These are phyloP conservation scores for Autographa pulchrina DNA, from an alignment of 2,888 invertebrate genomes.

Conservation along the genomic window DNA sequence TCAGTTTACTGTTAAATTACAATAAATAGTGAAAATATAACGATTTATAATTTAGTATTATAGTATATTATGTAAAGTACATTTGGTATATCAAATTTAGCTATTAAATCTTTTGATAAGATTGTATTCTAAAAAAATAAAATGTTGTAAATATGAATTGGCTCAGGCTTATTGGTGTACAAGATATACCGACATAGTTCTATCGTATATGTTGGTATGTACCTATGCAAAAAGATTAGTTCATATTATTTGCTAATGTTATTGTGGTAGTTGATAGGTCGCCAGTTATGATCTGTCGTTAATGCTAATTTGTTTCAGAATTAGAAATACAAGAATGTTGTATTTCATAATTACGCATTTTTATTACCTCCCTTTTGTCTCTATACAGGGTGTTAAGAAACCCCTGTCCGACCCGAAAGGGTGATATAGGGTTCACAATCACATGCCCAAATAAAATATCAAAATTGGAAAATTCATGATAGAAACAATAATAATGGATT, in stretches of 20 bases:
- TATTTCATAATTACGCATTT: slow-evolving; percentile 47
- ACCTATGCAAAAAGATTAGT: slow-evolving; percentile 14
- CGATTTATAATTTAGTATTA: slow-evolving; percentile 31
- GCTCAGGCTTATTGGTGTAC: slow-evolving; percentile 27
- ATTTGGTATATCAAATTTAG: slow-evolving; percentile 29
- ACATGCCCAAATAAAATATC: too few relatives aligned
- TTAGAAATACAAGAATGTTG: slow-evolving; percentile 47
- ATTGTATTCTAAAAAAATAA: slow-evolving; percentile 23
- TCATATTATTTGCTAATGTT: slow-evolving; percentile 35
- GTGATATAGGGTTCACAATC: too few relatives aligned
- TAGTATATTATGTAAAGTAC: slow-evolving; percentile 24
- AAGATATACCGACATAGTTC: slow-evolving; percentile 17
- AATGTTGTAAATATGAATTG: slow-evolving; percentile 34
- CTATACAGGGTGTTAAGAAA: too few relatives aligned
- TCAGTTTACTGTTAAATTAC: slow-evolving; percentile 21
- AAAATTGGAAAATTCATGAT: too few relatives aligned
- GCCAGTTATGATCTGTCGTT: slow-evolving; percentile 21
- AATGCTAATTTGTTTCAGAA: slow-evolving; percentile 33
- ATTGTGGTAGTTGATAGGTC: slow-evolving; percentile 39
- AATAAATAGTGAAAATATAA: slow-evolving; percentile 23
- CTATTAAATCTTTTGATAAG: slow-evolving; percentile 32
- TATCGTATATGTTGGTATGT: slow-evolving; percentile 12
- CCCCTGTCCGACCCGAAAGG: too few relatives aligned
- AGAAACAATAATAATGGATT: too few relatives aligned
- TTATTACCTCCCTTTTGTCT: slow-evolving; percentile 24